Conservation (phyloP, 2,797 vertebrate species). For the Ptychobarbus kaznakovi region DNA sequence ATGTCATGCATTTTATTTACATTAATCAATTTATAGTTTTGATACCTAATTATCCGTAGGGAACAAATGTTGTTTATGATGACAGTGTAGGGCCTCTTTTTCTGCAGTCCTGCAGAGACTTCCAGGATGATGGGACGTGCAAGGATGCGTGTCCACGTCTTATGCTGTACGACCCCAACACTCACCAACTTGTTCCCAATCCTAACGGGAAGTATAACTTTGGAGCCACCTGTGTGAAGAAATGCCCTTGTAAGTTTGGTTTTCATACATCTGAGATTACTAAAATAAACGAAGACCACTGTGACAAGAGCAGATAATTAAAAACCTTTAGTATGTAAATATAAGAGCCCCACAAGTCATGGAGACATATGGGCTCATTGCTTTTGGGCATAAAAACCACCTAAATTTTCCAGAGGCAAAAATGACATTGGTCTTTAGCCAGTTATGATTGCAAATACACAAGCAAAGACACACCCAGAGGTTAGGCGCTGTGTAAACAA, state of each 20-base stretch:
- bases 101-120: slow-evolving; percentile 85
- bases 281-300: neutral
- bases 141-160: slow-evolving; percentile 84
- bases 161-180: slow-evolving; percentile 81
- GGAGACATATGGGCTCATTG: neutral
- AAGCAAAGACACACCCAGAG: slow-evolving; percentile 33
- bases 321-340: neutral
- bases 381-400: neutral
- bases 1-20: neutral
- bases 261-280: neutral
- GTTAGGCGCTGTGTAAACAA: slow-evolving; percentile 1
- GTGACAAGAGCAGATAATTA: neutral
- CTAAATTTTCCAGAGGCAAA: neutral
- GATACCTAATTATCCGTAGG: neutral
- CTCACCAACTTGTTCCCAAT: slow-evolving; percentile 83
- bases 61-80: neutral
- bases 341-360: neutral
- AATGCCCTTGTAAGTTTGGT: slow-evolving; percentile 69
- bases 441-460: neutral
- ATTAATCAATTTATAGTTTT: neutral
- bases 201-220: slow-evolving; percentile 90
- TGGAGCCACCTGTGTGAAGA: slow-evolving; percentile 89
- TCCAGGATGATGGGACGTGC: slow-evolving; percentile 88
- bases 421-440: neutral
- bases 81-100: neutral